These are phyloP conservation scores for Stictocephala bisonia DNA, from an alignment of 2,888 invertebrate genomes.

Conservation along the genomic window DNA sequence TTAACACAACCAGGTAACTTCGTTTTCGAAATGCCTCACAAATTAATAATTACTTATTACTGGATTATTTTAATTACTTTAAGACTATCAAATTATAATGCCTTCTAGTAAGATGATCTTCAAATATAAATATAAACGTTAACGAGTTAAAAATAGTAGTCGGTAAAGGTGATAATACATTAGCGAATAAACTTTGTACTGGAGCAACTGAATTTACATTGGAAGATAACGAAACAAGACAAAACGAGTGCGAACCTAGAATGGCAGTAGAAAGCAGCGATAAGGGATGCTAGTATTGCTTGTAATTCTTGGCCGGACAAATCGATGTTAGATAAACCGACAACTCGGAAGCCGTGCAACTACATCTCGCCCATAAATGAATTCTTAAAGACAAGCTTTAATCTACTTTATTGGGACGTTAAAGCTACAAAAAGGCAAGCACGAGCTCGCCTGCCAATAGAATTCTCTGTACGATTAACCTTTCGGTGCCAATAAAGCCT, in stretches of 20 bases:
- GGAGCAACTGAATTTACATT: too few species aligned
- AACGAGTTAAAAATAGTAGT: too few species aligned
- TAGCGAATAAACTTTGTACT: too few species aligned
- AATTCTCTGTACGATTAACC: constrained; percentile 36
- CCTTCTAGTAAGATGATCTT: too few species aligned
- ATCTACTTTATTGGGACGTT: constrained; percentile 29
- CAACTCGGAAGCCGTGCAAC: constrained; percentile 10
- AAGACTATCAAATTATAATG: too few species aligned
- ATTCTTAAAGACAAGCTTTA: constrained; percentile 18
- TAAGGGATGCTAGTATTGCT: neutral
- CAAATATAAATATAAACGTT: too few species aligned
- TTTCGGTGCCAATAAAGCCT: constrained; percentile 22
- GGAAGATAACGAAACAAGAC: neutral
- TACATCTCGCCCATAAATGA: constrained; percentile 29
- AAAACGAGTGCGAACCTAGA: neutral
- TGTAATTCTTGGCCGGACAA: constrained; percentile 15
- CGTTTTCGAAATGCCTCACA: too few species aligned
- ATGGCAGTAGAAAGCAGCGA: constrained; percentile 1
- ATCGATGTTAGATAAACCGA: constrained; percentile 24
- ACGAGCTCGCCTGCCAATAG: constrained; percentile 4
- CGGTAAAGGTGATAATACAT: too few species aligned
- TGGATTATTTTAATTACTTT: too few species aligned
- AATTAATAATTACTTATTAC: too few species aligned
- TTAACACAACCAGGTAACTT: too few species aligned
- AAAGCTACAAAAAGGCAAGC: constrained; percentile 29